phyloP scores from a whole-genome alignment of 2,888 invertebrate species.

The Eristalis intricaria region DNA sequence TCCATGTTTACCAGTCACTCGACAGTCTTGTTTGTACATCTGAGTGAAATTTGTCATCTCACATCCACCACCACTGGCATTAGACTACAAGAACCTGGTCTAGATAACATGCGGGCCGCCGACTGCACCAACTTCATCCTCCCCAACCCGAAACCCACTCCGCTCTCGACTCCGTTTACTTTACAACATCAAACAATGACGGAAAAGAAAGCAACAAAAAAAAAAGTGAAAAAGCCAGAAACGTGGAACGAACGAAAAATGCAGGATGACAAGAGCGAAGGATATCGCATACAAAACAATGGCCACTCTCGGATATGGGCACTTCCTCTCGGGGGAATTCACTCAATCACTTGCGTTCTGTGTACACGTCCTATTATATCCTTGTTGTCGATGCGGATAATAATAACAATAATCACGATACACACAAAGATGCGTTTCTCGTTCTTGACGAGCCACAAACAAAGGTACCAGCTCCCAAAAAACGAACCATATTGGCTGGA shows the following conservation, averaged over 20 bases:
- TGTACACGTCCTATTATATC: slow-evolving; percentile 67
- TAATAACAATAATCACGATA: slow-evolving; percentile 70
- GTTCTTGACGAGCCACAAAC: slow-evolving; percentile 32
- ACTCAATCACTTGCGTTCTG: slow-evolving; percentile 44
- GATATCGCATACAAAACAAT: slow-evolving; percentile 55
- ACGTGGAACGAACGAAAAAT: slow-evolving; percentile 43
- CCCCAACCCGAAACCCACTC: slow-evolving; percentile 12
- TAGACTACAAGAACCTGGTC: slow-evolving; percentile 19
- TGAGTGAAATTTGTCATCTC: slow-evolving; percentile 60
- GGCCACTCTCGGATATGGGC: slow-evolving; percentile 52
- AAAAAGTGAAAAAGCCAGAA: slow-evolving; percentile 22
- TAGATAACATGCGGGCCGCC: not conserved
- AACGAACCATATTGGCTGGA: slow-evolving; percentile 65
- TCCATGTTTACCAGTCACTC: slow-evolving; percentile 65
- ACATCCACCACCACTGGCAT: slow-evolving; percentile 18
- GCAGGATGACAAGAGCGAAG: slow-evolving; percentile 1
- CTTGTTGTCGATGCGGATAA: slow-evolving; percentile 68
- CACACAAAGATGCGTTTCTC: slow-evolving; percentile 50
- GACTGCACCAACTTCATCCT: slow-evolving; percentile 25
- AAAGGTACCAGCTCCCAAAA: slow-evolving; percentile 44
- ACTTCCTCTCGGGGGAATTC: slow-evolving; percentile 65
- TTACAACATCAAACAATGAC: slow-evolving; percentile 63
- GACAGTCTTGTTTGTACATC: slow-evolving; percentile 57
- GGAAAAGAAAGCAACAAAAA: slow-evolving; percentile 8
- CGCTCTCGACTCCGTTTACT: slow-evolving; percentile 38